Base-by-base conservation (phyloP, 2,888 invertebrate species). In the Drosophila meridiana region DNA sequence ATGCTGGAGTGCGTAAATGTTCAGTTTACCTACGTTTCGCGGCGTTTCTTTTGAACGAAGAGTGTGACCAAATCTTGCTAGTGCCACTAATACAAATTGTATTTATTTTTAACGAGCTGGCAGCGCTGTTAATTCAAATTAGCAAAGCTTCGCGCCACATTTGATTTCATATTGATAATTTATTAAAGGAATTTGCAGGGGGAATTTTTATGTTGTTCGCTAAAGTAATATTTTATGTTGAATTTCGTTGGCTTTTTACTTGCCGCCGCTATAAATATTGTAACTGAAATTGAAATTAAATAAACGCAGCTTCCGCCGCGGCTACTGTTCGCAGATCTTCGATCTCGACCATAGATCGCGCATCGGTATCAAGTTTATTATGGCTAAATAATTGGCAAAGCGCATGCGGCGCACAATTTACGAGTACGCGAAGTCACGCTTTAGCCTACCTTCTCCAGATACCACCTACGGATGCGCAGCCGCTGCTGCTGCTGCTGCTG, bases 401-500 rank as follows among this genome's bases (percentile, higher is more conserved):
- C 69, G 72, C 88, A 86, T 83, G 86, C 81, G 71, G 82, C 36
- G 82, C 73, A 66, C 69, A 83, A 86, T 86, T 84, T 84, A 83
- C 75, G 69, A 76, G 72, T 58, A 58, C 58, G 20, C 58, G 53
- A 55, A 67, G 83, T 80, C 76, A 73, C 67, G 80, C 78, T 73
- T 78, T 55, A 50, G 62, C 57, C 62, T n/a, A 11, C 28, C 53
- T 11, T 13, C 57, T 59, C 45, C 69, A 66, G 61, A 69, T 69
- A 78, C 77, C 81, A 67, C 83, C 88, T 50, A 53, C 43, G 64
- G 36, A 47, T 60, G 61, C 79, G 48, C 63, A 32, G 42, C 38
- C 30, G 58, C 42, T 45, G 59, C 61, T 58, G 45, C 45, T 58
- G 45, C 45, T 40, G 48, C 60, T 43, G 58, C 45, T 11, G 57